phyloP scores from a whole-genome alignment of 2,797 vertebrate genomes.

The Lates japonicus region DNA sequence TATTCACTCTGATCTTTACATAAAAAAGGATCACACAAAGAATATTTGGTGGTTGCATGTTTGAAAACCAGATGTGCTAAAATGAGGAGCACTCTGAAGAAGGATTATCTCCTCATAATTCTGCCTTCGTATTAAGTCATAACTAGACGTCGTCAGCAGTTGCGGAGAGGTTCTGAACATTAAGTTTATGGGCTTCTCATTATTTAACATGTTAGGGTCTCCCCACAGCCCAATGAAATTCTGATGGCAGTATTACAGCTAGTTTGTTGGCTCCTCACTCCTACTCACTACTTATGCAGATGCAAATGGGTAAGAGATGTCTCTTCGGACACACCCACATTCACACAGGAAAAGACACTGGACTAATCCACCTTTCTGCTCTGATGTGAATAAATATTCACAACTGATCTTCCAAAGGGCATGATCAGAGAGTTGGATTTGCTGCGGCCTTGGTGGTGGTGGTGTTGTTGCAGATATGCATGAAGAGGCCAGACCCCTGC shows the following conservation, averaged over 20 bases:
- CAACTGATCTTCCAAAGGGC: slow-evolving; percentile 25
- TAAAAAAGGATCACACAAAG: slow-evolving; percentile 4
- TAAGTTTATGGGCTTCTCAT: slow-evolving; percentile 80
- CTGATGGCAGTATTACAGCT: slow-evolving; percentile 73
- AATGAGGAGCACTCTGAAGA: slow-evolving; percentile 49
- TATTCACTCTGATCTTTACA: slow-evolving; percentile 1
- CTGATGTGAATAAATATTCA: slow-evolving; percentile 46
- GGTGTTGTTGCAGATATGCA: slow-evolving; percentile 38
- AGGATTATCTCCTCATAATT: slow-evolving; percentile 69
- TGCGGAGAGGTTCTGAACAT: slow-evolving; percentile 73
- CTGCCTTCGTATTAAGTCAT: slow-evolving; percentile 67
- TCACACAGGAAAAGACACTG: slow-evolving; percentile 41
- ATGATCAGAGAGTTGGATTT: slow-evolving; percentile 38
- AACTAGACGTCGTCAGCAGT: slow-evolving; percentile 74
- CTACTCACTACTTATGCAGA: slow-evolving; percentile 64
- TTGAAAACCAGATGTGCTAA: slow-evolving; percentile 62
- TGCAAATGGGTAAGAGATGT: slow-evolving; percentile 55
- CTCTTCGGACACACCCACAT: slow-evolving; percentile 51
- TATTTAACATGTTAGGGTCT: slow-evolving; percentile 83
- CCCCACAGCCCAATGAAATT: slow-evolving; percentile 80
- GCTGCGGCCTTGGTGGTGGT: slow-evolving; percentile 32
- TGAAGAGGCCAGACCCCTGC: slow-evolving; percentile 33
- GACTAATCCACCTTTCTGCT: slow-evolving; percentile 54
- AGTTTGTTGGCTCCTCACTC: slow-evolving; percentile 71
- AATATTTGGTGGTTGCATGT: slow-evolving; percentile 28